Base-by-base conservation (phyloP, 1,140 invertebrate genomes). In the Drosophila sp. region DNA sequence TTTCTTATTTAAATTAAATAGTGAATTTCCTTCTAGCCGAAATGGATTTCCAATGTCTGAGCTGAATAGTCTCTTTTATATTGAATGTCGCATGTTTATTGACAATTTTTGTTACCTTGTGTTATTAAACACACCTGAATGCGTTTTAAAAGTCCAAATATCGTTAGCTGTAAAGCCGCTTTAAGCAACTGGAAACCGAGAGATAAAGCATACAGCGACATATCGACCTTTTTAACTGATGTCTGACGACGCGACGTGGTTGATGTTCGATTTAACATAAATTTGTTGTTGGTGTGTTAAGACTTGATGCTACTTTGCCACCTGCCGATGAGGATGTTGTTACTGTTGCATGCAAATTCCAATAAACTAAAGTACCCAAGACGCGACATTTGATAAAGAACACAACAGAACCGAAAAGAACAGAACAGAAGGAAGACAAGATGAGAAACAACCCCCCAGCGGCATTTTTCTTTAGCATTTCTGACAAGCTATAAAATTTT, bases 401-500 rank as follows among this genome's bases (percentile, higher is more conserved):
- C 45, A 25, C 18, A 38, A 21, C 21, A 11, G 18, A 32, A 25
- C 7, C 11, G 7, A 34, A 32, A 11, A 56, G 13, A 38, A 62
- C 36, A 43, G 41, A 62, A 34, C 56, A 40, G 57, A 61, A 69
- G 25, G 51, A 38, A 34, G 25, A 48, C 13, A 41, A 46, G 73
- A 56, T 65, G 61, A 46, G 48, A 57, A 66, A 62, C 67, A 78
- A 72, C 62, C 62, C 62, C 64, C 73, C 27, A 11, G 58, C 36
- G 65, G 71, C 65, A 56, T 45, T 70, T 76, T 82, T 76, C 64
- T 41, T 76, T 57, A 38, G 58, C 80, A 89, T 83, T 79, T 89
- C 80, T 89, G 79, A 80, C 76, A 89, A 80, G 83, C 84, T 89
- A 89, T 89, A 89, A 89, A 89, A 89, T 78, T 89, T 89, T 89